phyloP scores from a whole-genome alignment of 2,797 vertebrate genomes.

The Hapalemur alaotrensis region DNA sequence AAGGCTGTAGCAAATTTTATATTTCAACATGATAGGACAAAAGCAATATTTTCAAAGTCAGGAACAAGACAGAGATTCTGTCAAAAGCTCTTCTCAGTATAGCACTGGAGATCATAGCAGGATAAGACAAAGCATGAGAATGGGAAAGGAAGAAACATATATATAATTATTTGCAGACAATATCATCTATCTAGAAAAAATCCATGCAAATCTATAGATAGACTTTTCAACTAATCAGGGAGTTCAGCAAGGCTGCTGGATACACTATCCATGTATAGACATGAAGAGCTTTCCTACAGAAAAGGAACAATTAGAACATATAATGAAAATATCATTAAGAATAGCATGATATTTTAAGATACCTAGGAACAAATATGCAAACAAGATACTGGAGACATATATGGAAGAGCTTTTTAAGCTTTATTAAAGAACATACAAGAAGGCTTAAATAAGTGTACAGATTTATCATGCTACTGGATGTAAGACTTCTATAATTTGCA shows the following conservation, averaged over 20 bases:
- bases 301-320: background rate
- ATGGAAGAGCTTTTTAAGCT: background rate
- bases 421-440: background rate
- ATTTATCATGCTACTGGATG: background rate
- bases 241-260: background rate
- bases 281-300: background rate
- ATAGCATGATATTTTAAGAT: background rate
- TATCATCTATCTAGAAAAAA: background rate
- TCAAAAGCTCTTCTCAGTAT: background rate
- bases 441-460: background rate
- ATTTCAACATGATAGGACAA: background rate
- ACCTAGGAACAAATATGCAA: background rate
- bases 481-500: background rate
- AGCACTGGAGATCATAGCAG: background rate
- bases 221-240: background rate
- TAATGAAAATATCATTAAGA: background rate
- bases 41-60: background rate
- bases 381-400: background rate
- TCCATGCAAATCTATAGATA: background rate
- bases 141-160: background rate
- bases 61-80: background rate
- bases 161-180: background rate
- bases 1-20: background rate
- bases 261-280: background rate
- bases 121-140: background rate